Conservation (phyloP, 2,113 vertebrate genomes). For the Nesoenas mayeri region DNA sequence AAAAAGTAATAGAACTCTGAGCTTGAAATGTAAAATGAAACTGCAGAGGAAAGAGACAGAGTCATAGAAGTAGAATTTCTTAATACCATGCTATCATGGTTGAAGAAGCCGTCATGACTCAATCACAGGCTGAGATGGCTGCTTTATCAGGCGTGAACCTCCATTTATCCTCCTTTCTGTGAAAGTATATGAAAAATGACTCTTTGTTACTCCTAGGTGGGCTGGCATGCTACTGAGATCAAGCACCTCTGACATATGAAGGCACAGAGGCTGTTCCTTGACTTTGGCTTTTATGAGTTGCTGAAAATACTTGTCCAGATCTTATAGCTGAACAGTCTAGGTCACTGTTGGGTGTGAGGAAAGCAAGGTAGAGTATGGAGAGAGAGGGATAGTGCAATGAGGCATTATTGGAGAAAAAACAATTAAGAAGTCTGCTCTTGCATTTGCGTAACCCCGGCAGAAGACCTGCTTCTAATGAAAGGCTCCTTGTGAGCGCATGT, state of each 20-base stretch:
- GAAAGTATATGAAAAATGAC: slow-evolving; percentile 17
- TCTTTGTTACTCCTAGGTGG: not conserved
- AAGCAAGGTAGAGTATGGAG: not conserved
- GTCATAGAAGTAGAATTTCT: slow-evolving; percentile 1
- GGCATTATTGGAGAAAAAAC: not conserved
- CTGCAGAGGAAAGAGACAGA: not conserved
- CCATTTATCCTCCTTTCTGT: slow-evolving; percentile 30
- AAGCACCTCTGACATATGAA: not conserved
- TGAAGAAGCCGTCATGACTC: slow-evolving; percentile 15
- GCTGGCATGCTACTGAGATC: not conserved
- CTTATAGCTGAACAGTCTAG: not conserved
- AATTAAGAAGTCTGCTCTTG: not conserved
- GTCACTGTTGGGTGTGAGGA: not conserved
- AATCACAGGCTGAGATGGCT: slow-evolving; percentile 33
- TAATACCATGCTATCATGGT: slow-evolving; percentile 26
- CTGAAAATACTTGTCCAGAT: not conserved
- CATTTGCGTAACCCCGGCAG: not conserved
- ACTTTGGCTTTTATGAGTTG: not conserved
- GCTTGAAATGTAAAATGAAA: not conserved
- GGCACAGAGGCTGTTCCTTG: not conserved
- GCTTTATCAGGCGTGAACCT: slow-evolving; percentile 43
- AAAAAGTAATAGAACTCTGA: not conserved
- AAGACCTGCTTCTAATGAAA: not conserved
- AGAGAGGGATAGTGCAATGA: not conserved
- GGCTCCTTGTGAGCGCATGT: not conserved